phyloP scores from a whole-genome alignment of 2,113 vertebrate species.

The Scomber scombrus region DNA sequence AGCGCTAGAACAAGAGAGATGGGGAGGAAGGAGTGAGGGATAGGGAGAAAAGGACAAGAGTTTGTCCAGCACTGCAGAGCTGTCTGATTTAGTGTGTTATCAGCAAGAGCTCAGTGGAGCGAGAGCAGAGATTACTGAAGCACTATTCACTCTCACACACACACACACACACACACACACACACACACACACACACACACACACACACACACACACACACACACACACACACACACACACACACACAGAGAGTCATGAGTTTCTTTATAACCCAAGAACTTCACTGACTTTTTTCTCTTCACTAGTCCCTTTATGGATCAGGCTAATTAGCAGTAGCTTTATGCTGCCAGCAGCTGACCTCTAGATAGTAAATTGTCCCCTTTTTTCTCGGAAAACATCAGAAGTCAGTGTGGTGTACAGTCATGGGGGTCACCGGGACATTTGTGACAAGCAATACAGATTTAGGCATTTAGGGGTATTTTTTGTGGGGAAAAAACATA shows the following conservation, averaged over 20 bases:
- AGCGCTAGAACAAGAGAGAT: constrained; percentile 18
- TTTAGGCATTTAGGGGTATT: constrained; percentile 52
- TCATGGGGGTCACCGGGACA: constrained; percentile 29
- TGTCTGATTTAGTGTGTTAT: constrained; percentile 79
- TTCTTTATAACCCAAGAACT: constrained; percentile 47
- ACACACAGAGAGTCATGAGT: constrained; percentile 24
- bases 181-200: constrained; percentile 4
- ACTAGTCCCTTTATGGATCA: constrained; percentile 8
- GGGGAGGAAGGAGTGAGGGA: constrained; percentile 32
- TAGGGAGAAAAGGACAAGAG: constrained; percentile 37
- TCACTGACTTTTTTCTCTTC: background rate
- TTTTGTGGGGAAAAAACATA: constrained; percentile 40
- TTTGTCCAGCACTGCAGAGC: constrained; percentile 67
- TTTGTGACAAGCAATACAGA: constrained; percentile 28
- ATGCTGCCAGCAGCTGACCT: constrained; percentile 13
- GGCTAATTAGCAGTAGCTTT: constrained; percentile 20
- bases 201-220: constrained; percentile 4
- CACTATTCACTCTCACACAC: constrained; percentile 41
- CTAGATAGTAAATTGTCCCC: background rate
- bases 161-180: background rate
- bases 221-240: background rate
- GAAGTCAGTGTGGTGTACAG: constrained; percentile 22
- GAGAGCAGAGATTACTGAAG: constrained; percentile 64
- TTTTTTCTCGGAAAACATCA: constrained; percentile 35
- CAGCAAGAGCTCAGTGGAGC: constrained; percentile 72